Evolutionary conservation across 2,888 invertebrate species (phyloP).

Genomic region (Drosophila austrosaltans): DNA sequence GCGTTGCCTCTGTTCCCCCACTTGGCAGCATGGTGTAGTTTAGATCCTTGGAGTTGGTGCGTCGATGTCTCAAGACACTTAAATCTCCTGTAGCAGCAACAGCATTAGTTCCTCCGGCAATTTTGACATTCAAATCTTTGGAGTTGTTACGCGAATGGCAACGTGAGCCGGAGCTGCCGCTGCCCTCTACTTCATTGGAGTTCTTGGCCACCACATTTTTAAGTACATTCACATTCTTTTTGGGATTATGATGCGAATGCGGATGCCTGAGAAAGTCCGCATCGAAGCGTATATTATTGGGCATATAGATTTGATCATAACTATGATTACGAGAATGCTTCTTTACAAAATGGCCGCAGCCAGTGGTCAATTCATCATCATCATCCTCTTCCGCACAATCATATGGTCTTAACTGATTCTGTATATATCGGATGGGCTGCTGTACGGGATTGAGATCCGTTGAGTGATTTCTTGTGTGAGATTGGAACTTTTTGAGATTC

Average conservation of each 20-base stretch:
- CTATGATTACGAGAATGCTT: conserved; percentile 84
- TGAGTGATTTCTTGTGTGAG: conserved; percentile 84
- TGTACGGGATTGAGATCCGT: conserved; percentile 82
- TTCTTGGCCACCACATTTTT: conserved; percentile 82
- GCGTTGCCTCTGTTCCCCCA: conserved; percentile 25
- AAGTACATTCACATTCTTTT: conserved; percentile 82
- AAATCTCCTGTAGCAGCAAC: conserved; percentile 54
- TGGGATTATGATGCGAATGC: conserved; percentile 64
- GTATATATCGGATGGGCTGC: conserved; percentile 82
- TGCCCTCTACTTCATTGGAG: conserved; percentile 80
- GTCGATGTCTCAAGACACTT: conserved; percentile 85
- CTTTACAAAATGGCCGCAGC: conserved; percentile 82
- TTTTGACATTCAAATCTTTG: conserved; percentile 81
- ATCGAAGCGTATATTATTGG: conserved; percentile 83
- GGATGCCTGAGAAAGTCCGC: conserved; percentile 81
- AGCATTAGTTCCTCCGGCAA: conserved; percentile 36
- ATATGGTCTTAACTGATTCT: conserved; percentile 81
- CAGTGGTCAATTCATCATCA: conserved; percentile 81
- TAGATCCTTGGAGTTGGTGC: conserved; percentile 86
- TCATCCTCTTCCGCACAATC: conserved; percentile 77
- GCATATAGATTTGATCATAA: conserved; percentile 84
- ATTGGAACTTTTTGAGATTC: conserved; percentile 81
- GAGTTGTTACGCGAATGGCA: conserved; percentile 85
- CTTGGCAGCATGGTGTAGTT: conserved; percentile 69
- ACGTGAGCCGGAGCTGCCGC: conserved; percentile 54